Evolutionary conservation across 2,797 vertebrate species (phyloP).

Genomic region (Pantherophis alleghaniensis): DNA sequence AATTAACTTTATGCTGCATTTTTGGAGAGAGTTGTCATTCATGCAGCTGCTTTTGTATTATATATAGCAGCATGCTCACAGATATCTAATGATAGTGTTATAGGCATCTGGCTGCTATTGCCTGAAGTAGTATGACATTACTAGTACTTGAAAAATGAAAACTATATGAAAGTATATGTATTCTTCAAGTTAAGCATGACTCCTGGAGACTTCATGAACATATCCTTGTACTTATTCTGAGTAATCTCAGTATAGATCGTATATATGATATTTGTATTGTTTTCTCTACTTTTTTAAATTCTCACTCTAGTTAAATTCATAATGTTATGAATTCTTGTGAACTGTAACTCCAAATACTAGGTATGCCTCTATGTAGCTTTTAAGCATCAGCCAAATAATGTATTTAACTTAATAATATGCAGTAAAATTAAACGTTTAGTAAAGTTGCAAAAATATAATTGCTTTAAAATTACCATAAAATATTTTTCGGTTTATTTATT

Average conservation of each 20-base stretch:
- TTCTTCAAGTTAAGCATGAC: neutral
- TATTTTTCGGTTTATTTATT: neutral
- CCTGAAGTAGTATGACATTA: constrained; percentile 7
- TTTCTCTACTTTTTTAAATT: neutral
- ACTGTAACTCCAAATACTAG: neutral
- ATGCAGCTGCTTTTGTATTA: constrained; percentile 5
- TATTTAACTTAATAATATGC: neutral
- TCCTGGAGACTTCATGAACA: neutral
- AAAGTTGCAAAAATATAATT: neutral
- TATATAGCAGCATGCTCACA: neutral
- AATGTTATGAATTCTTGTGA: neutral
- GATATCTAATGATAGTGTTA: neutral
- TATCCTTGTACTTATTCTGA: neutral
- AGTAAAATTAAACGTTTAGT: neutral
- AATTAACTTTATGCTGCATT: constrained; percentile 4
- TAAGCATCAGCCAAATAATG: neutral
- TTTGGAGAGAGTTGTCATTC: neutral
- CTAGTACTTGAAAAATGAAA: neutral
- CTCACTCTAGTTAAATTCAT: neutral
- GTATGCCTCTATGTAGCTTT: neutral
- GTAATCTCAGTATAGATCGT: neutral
- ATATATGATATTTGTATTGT: neutral
- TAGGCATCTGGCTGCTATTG: neutral
- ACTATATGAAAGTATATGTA: neutral
- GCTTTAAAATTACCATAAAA: neutral